Conservation (phyloP, 2,888 invertebrate genomes). For the Metallyticus violacea region DNA sequence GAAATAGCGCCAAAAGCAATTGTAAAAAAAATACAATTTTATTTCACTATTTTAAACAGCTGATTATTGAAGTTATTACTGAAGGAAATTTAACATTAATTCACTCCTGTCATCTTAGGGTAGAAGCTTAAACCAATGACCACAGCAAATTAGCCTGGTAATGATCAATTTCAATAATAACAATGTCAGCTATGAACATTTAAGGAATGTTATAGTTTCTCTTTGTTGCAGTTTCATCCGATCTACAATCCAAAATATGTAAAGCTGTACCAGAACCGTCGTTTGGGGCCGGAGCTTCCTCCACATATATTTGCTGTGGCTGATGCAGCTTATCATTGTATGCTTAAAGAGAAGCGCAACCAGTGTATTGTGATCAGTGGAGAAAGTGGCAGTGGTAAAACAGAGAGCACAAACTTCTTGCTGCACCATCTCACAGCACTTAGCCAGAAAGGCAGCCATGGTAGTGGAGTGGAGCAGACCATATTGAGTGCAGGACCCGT, state of each 20-base stretch:
- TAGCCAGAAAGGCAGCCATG: constrained; percentile 90
- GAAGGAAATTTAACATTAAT: too few relatives aligned
- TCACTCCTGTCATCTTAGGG: too few relatives aligned
- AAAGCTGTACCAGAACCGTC: constrained; percentile 88
- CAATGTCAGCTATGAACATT: background rate
- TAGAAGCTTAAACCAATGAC: too few relatives aligned
- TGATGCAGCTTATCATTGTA: constrained; percentile 90
- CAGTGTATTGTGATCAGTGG: constrained; percentile 95
- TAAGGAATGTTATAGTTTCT: background rate
- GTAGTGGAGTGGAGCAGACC: constrained; percentile 95
- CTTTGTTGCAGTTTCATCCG: constrained; percentile 73
- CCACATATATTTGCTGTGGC: constrained; percentile 97
- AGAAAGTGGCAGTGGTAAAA: constrained; percentile 94
- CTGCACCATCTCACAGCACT: constrained; percentile 92
- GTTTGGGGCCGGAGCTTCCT: constrained; percentile 86
- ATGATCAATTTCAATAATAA: background rate
- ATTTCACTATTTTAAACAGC: too few relatives aligned
- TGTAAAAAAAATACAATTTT: too few relatives aligned
- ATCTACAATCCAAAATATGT: constrained; percentile 98
- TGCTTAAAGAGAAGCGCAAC: constrained; percentile 86
- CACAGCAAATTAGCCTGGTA: too few relatives aligned
- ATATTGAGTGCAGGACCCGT: constrained; percentile 95
- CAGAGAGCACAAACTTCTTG: constrained; percentile 93
- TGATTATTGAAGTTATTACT: too few relatives aligned
- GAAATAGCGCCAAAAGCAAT: too few relatives aligned